These are phyloP conservation scores for Drosophila arawakana DNA, from an alignment of 1,140 invertebrate genomes.

Conservation along the genomic window DNA sequence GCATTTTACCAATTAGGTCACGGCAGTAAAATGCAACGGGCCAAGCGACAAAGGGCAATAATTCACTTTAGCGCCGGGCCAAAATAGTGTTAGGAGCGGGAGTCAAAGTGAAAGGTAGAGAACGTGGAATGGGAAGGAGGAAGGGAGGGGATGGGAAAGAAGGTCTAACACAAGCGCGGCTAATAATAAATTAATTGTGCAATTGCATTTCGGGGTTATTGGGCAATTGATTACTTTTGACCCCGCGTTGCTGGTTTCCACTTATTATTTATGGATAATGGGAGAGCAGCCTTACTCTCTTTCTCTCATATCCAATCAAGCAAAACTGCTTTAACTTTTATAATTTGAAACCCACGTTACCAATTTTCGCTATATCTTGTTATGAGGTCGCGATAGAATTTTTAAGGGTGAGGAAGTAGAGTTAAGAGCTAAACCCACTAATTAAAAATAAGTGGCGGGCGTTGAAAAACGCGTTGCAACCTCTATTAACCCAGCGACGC, in stretches of 20 bases:
- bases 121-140: too few species aligned
- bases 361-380: conserved; percentile 34
- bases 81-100: background rate
- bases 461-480: conserved; percentile 67
- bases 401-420: background rate
- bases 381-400: background rate
- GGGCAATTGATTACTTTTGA: conserved; percentile 47
- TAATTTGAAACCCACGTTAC: conserved; percentile 18
- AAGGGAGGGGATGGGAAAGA: background rate
- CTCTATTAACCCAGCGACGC: conserved; percentile 77
- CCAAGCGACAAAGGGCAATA: conserved; percentile 27
- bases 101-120: too few species aligned
- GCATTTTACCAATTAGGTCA: conserved; percentile 46
- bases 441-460: conserved; percentile 78
- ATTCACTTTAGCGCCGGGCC: conserved; percentile 21
- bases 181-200: conserved; percentile 57
- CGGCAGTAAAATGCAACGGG: conserved; percentile 38
- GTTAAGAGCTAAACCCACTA: conserved; percentile 61
- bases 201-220: conserved; percentile 48
- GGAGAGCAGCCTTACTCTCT: background rate
- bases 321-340: conserved; percentile 30
- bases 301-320: conserved; percentile 22
- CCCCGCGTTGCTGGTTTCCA: conserved; percentile 22
- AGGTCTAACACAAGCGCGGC: conserved; percentile 26
- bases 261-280: conserved; percentile 51